Base-by-base conservation (phyloP, 2,113 vertebrate genomes). In the Hipposideros armiger region DNA sequence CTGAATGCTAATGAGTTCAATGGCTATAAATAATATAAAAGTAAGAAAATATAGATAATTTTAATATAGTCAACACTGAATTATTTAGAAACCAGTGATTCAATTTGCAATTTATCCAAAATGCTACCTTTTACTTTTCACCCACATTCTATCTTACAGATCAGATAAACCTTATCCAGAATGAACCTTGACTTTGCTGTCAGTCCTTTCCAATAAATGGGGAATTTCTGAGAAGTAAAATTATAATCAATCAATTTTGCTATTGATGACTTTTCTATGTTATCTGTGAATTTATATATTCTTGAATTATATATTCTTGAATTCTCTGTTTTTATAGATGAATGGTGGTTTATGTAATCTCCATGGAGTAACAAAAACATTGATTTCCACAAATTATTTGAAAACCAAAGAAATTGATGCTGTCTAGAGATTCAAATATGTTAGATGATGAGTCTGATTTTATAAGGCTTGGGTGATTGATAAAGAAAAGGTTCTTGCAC, bases 221-320 rank as follows among this genome's bases (percentile, higher is more conserved):
- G 10, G 7, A 76, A 56, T 64, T 32, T 0, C 14, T 52, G 26
- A 60, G 24, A 78, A 7, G 4, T 32, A 83, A 92, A 94, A 88
- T 87, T 50, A 54, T 36, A 74, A 70, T 67, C 54, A 72, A 58
- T 84, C 7, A 36, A n/a, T 93, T 91, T 62, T 80, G 1, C n/a
- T 74, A 45, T 26, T 58, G 28, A 91, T 45, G 5, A 80, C 10
- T 20, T 42, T 93, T 78, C 74, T 60, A 72, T 40, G 19, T 78
- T 80, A 70, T 15, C 62, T 76, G 17, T 66, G 20, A 17, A 45
- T n/a, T 88, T 36, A 36, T 36, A 36, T 36, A 36, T 36, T 36
- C 36, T 87, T 88, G 22, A 95, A 66, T 83, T 80, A 76, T 15
- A 80, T 4, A 87, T 1, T 20, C n/a, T 66, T 95, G 20, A 93